phyloP scores from a whole-genome alignment of 2,888 invertebrate species.

The Crocallis elinguaria region DNA sequence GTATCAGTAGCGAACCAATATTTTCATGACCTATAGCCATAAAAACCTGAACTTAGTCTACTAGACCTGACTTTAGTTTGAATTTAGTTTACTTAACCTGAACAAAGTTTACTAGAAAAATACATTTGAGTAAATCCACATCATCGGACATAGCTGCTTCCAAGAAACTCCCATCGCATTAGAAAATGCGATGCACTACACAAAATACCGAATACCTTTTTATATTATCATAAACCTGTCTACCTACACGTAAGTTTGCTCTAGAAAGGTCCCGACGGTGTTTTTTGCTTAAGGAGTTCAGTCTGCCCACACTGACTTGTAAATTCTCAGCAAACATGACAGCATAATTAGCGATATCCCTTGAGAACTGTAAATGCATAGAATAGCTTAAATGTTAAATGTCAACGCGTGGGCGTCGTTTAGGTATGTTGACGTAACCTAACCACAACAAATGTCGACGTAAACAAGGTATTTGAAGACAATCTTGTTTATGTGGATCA shows the following conservation, averaged over 20 bases:
- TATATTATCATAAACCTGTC: slow-evolving; percentile 16
- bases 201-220: neutral
- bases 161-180: slow-evolving; percentile 21
- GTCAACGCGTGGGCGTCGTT: slow-evolving; percentile 43
- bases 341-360: slow-evolving; percentile 45
- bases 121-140: neutral
- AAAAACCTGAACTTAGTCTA: too few relatives aligned
- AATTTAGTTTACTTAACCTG: too few relatives aligned
- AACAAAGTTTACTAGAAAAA: neutral
- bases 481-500: slow-evolving; percentile 13
- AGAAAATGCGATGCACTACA: slow-evolving; percentile 8
- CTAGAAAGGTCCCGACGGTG: neutral
- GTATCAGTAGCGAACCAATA: too few relatives aligned
- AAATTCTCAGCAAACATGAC: slow-evolving; percentile 38
- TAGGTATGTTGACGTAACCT: slow-evolving; percentile 6
- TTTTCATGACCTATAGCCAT: too few relatives aligned
- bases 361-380: slow-evolving; percentile 15
- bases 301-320: slow-evolving; percentile 41
- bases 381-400: slow-evolving; percentile 37
- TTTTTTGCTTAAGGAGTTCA: neutral
- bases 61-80: too few relatives aligned
- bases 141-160: slow-evolving; percentile 4
- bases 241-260: neutral
- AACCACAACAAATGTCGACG: neutral
- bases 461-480: slow-evolving; percentile 3